A percentile compares a stretch with the other conserved stretches of the same genome.
phyloP scores from a whole-genome alignment of 2,113 vertebrate genomes.

The Panthera uncia region DNA sequence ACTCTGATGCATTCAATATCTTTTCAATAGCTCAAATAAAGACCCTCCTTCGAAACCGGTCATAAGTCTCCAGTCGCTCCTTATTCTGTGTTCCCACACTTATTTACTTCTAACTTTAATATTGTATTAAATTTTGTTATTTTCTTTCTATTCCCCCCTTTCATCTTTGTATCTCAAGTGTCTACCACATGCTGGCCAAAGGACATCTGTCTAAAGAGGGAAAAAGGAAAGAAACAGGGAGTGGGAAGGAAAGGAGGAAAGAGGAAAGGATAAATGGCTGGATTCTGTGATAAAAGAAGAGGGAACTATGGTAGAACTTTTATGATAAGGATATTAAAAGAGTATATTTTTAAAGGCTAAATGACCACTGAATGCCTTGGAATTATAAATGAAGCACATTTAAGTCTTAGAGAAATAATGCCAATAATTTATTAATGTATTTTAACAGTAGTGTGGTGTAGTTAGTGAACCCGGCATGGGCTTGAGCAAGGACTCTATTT shows the following conservation, averaged over 20 bases:
- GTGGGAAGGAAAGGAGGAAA: not conserved
- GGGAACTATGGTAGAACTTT: not conserved
- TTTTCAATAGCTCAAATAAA: not conserved
- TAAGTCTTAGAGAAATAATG: not conserved
- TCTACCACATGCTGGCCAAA: not conserved
- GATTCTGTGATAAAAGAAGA: not conserved
- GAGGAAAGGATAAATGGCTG: not conserved
- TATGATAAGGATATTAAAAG: not conserved
- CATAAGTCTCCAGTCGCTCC: not conserved
- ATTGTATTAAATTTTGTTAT: not conserved
- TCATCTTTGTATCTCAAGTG: not conserved
- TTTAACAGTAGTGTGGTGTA: not conserved
- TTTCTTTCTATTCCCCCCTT: not conserved
- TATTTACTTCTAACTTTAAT: not conserved
- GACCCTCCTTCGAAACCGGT: not conserved
- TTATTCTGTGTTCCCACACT: not conserved
- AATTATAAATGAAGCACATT: not conserved
- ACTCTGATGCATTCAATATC: not conserved
- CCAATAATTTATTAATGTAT: not conserved
- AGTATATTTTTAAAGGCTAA: not conserved
- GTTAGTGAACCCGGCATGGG: not conserved
- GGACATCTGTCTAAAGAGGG: not conserved
- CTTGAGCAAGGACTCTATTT: not conserved
- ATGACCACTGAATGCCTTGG: not conserved
- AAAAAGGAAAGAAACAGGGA: not conserved